Base-by-base conservation (phyloP, 2,797 vertebrate genomes). In the Coregonus sp. region DNA sequence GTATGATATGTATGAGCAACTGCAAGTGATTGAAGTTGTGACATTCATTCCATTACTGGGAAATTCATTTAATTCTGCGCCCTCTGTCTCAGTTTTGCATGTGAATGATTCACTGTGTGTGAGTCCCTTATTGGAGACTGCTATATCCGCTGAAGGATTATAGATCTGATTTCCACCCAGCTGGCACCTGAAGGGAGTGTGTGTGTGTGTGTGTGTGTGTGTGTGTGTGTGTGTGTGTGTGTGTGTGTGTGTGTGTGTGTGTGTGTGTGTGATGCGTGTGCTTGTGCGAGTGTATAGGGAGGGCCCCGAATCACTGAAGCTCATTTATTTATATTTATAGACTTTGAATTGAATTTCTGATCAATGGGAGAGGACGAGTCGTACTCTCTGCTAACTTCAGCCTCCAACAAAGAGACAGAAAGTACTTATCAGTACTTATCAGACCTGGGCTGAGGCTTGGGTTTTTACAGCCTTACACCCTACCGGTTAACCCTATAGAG, bases 31-130 rank as follows among this genome's bases (percentile, higher is more conserved):
- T 92, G 82, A 88, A 90, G 90, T 92, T 89, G 86, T 83, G 81
- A 67, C 72, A 79, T 86, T 95, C 88, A 86, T 95, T 94, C 90
- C 84, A 89, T 95, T 95, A 94, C 92, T 93, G 84, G 80, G 59
- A 88, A 94, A 92, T 93, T 92, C 86, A 59, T 95, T 93, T 95
- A 92, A 92, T 93, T 92, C 89, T 86, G 87, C 86, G 86, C 76
- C 88, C 88, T 86, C 82, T 73, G 82, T 85, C 88, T 73, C 85
- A 89, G 87, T 90, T 94, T 89, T 94, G 92, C 91, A 91, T 94
- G 86, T 85, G 89, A 94, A 92, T 93, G 91, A 89, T 90, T 89
- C 80, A 75, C 16, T 66, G 25, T 73, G 61, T 67, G 68, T 47
- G 50, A 18, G 14, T 67, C 85, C 82, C 74, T 82, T 84, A 76